Evolutionary conservation across 1,140 invertebrate genomes (phyloP), one percentile per base, ranked within the genome.

Genomic region (Trichomalopsis sarcophagae): DNA sequence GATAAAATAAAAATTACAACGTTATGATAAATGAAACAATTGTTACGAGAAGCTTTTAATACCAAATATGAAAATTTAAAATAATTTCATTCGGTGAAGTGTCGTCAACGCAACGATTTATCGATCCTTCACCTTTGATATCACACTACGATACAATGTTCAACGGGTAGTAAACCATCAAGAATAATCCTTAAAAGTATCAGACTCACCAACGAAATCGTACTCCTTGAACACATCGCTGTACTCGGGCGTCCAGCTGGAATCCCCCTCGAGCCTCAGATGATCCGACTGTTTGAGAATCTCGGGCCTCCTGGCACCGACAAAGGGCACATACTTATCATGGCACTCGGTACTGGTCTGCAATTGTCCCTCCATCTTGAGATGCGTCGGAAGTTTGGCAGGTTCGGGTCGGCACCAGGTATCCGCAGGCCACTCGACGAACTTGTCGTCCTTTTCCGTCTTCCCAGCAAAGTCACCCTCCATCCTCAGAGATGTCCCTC

Each of bases 401-500:
- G 93, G 90, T 44, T 92, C 90, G 1, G 93, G 91, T 81, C 94
- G 91, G 1, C 92, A 90, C 78, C 93, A 90, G 81, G 90, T 92
- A 17, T 91, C 89, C 68, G 93, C 91, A 10, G 93, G 86, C 92
- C 93, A 94, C 40, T 91, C 90, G 77, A 94, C 93, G 88, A 94
- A 94, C 84, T 94, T 92, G 79, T 93, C 94, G 82, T 92, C 91
- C 78, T 93, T 94, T 83, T 95, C 94, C 0, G 94, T 94, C 47
- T 89, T 89, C 10, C 89, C 92, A 30, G 93, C 90, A 85, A 94
- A 91, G 36, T 93, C 90, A 17, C 94, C 94, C 87, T 94, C 94
- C 90, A 95, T 91, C 82, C 91, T 93, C 73, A 95, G 88, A 21
- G 93, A 94, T 7, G 94, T 94, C 11, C 92, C 90, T 85, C 93